These are phyloP conservation scores for Smithornis capensis DNA, from an alignment of 2,113 vertebrate species.

Conservation along the genomic window DNA sequence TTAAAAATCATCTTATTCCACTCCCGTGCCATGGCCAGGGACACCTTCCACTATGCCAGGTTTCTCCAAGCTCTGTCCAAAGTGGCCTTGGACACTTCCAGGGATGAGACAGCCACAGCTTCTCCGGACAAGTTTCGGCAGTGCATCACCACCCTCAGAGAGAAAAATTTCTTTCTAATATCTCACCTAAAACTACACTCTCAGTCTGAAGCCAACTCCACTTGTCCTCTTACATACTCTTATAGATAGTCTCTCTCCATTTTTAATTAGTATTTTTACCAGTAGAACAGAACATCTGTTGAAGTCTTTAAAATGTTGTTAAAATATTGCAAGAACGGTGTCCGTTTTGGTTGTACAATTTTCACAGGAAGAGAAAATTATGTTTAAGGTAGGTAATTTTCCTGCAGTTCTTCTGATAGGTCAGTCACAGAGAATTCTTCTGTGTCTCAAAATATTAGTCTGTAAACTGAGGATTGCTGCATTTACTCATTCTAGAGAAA, in stretches of 20 bases:
- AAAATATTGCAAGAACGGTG: neutral
- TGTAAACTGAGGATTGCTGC: neutral
- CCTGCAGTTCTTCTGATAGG: neutral
- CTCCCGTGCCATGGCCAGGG: neutral
- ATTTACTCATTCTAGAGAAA: neutral
- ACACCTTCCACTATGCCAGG: neutral
- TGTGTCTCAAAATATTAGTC: neutral
- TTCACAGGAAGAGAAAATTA: neutral
- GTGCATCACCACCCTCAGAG: accelerated
- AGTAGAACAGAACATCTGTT: accelerated
- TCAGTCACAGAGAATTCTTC: neutral
- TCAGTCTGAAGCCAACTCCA: neutral
- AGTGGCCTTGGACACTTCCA: neutral
- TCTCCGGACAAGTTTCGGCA: neutral
- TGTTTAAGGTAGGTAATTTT: neutral
- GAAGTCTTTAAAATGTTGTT: neutral
- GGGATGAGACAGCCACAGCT: neutral
- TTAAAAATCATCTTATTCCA: neutral
- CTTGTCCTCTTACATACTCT: neutral
- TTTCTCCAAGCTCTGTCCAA: accelerated
- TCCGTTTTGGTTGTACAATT: neutral
- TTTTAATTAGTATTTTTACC: neutral
- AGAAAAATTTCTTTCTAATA: accelerated
- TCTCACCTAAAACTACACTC: neutral
- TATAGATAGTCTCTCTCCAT: no score